phyloP scores from a whole-genome alignment of 2,888 invertebrate species.

The Atethmia centrago region DNA sequence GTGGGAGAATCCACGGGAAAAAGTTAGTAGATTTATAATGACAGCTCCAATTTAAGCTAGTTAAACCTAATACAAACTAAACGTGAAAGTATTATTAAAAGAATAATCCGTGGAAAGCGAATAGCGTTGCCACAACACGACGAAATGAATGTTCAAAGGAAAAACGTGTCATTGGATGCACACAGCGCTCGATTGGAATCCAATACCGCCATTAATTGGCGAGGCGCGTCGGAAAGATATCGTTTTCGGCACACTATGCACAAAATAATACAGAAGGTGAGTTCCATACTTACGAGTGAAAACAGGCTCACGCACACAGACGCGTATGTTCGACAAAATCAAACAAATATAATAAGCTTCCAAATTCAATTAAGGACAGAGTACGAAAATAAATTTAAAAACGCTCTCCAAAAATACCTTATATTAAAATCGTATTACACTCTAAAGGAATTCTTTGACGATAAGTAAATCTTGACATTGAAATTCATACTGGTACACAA shows the following conservation, averaged over 20 bases:
- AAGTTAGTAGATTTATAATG: background rate
- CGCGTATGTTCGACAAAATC: too few species aligned
- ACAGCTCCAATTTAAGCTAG: background rate
- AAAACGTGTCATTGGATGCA: conserved; percentile 48
- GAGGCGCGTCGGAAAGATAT: conserved; percentile 40
- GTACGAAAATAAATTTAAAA: too few species aligned
- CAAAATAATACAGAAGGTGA: background rate
- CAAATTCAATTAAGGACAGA: too few species aligned
- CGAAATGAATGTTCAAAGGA: conserved; percentile 44
- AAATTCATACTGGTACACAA: too few species aligned
- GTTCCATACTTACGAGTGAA: background rate
- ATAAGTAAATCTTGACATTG: too few species aligned
- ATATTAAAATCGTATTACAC: too few species aligned
- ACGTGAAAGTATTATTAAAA: conserved; percentile 23
- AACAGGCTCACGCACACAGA: too few species aligned
- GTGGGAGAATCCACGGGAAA: too few species aligned
- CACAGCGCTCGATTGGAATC: conserved; percentile 55
- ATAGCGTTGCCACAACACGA: conserved; percentile 13
- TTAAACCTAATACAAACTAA: too few species aligned
- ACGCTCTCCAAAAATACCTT: too few species aligned
- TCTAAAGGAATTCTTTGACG: too few species aligned
- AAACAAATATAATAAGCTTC: too few species aligned
- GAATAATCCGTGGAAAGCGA: conserved; percentile 21
- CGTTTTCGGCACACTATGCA: conserved; percentile 36
- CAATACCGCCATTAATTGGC: conserved; percentile 57